Percentiles rank a stretch among this genome's conserved stretches.
phyloP scores from a whole-genome alignment of 2,888 invertebrate genomes.

The Therioaphis trifolii region DNA sequence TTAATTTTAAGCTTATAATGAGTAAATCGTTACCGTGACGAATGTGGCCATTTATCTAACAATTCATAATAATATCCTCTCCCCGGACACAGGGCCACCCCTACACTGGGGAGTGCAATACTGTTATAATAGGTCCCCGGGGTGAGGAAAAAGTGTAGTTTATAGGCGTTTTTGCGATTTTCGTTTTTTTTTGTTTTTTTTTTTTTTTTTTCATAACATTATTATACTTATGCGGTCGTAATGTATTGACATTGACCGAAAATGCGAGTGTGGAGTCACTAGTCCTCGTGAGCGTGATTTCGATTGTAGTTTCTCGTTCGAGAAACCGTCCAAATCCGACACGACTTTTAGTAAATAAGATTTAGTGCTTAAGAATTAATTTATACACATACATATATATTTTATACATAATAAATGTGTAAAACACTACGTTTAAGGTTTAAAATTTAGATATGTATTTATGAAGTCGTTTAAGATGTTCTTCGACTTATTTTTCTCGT shows the following conservation, averaged over 20 bases:
- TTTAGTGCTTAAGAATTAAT: slow-evolving; percentile 40
- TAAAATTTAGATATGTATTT: neutral
- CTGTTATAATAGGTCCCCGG: neutral
- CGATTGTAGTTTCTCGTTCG: slow-evolving; percentile 47
- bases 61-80: neutral
- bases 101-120: neutral
- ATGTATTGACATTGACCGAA: slow-evolving; percentile 22
- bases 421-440: slow-evolving; percentile 22
- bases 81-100: neutral
- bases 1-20: slow-evolving; percentile 43
- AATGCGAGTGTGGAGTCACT: slow-evolving; percentile 47
- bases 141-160: slow-evolving; percentile 43
- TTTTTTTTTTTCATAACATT: neutral
- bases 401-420: neutral
- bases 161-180: slow-evolving; percentile 40
- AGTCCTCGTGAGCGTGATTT: slow-evolving; percentile 57
- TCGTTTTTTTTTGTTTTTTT: slow-evolving; percentile 18
- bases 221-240: slow-evolving; percentile 31
- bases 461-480: slow-evolving; percentile 34
- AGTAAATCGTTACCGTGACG: slow-evolving; percentile 59
- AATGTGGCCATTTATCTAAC: slow-evolving; percentile 52
- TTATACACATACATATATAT: neutral
- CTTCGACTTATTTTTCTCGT: slow-evolving; percentile 5
- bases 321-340: slow-evolving; percentile 55
- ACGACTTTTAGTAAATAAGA: slow-evolving; percentile 48